A percentile compares a stretch with the other conserved stretches of the same genome.
phyloP scores from a whole-genome alignment of 2,888 invertebrate genomes.

The Andrena dorsata region DNA sequence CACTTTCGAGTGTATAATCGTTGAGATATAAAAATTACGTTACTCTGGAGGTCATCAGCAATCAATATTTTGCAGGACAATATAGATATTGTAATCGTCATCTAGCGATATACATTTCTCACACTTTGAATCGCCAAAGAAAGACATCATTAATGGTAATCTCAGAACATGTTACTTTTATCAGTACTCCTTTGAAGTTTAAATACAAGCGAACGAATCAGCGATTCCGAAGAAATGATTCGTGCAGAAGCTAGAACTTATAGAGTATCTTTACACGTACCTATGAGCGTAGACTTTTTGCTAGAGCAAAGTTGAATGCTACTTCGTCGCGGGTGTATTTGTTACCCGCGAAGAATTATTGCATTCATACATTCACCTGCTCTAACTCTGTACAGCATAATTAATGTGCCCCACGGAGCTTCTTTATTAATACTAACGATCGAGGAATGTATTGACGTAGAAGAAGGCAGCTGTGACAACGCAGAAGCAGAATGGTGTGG shows the following conservation, averaged over 20 bases:
- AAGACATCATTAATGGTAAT: too few species aligned
- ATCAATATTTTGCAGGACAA: too few species aligned
- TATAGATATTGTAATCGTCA: too few species aligned
- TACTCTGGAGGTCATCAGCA: too few species aligned
- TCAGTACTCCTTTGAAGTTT: not conserved
- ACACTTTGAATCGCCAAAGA: not conserved
- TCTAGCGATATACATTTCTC: too few species aligned
- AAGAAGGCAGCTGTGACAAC: slow-evolving; percentile 77
- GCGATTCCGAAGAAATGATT: not conserved
- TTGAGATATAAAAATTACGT: too few species aligned
- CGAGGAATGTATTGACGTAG: slow-evolving; percentile 64
- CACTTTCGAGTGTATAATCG: too few species aligned
- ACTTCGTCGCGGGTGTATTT: slow-evolving; percentile 2
- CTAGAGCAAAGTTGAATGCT: slow-evolving; percentile 70
- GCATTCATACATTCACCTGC: slow-evolving; percentile 43
- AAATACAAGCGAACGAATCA: not conserved
- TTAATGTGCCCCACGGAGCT: not conserved
- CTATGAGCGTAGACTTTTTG: slow-evolving; percentile 82
- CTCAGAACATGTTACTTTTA: too few species aligned
- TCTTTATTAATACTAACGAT: not conserved
- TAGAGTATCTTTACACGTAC: slow-evolving; percentile 59
- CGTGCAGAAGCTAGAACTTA: slow-evolving; percentile 81
- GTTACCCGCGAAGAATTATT: slow-evolving; percentile 1
- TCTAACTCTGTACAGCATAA: not conserved
- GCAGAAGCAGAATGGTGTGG: slow-evolving; percentile 85